phyloP scores from a whole-genome alignment of 2,797 vertebrate species.

The Dendrocincla fuliginosa region DNA sequence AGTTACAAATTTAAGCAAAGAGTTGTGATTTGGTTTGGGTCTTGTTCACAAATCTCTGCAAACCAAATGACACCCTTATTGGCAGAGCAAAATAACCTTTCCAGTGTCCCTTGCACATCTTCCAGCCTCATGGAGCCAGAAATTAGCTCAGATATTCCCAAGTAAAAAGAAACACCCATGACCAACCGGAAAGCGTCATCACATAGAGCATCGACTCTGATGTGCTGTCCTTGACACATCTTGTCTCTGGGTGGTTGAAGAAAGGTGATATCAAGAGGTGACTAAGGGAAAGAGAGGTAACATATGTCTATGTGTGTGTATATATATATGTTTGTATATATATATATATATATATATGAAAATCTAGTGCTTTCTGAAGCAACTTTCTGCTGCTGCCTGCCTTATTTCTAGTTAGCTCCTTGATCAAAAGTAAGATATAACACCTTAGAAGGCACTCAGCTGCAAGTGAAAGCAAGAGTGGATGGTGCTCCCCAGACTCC shows the following conservation, averaged over 20 bases:
- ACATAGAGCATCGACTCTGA: not conserved
- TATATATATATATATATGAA: not conserved
- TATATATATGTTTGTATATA: not conserved
- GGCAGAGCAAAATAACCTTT: not conserved
- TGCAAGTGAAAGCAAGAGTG: not conserved
- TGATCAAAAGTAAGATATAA: not conserved
- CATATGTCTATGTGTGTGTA: not conserved
- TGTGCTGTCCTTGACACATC: not conserved
- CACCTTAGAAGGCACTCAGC: not conserved
- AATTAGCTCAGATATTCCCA: constrained; percentile 4
- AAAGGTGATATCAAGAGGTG: constrained; percentile 31
- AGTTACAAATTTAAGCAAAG: not conserved
- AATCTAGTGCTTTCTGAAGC: not conserved
- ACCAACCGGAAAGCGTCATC: constrained; percentile 39
- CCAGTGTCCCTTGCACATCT: not conserved
- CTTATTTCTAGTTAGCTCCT: not conserved
- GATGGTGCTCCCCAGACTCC: not conserved
- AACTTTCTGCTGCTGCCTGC: not conserved
- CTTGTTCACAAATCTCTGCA: not conserved
- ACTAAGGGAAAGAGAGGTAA: constrained; percentile 30
- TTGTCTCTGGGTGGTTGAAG: constrained; percentile 30
- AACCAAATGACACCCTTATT: not conserved
- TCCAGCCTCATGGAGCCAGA: constrained; percentile 9
- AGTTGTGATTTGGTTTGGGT: not conserved
- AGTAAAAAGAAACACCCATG: not conserved